Evolutionary conservation across 2,888 invertebrate species (phyloP).

Genomic region (Pammene aurita): DNA sequence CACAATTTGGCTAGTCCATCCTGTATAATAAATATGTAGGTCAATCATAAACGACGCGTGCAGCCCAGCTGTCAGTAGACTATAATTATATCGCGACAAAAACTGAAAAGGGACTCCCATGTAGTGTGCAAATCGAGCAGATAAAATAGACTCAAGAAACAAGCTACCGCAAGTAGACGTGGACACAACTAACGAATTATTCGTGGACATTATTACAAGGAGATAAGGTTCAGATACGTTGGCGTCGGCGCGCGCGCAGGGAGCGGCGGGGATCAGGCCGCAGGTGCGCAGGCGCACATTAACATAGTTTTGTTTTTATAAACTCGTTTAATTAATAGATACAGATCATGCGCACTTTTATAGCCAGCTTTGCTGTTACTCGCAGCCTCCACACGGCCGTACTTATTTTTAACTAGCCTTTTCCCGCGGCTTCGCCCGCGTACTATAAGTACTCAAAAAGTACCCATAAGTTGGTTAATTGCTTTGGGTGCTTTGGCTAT

Average conservation of each 20-base stretch:
- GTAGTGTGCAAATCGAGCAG: constrained; percentile 34
- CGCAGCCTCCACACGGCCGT: not conserved
- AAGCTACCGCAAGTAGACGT: not conserved
- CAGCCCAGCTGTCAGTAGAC: not conserved
- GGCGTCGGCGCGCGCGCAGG: not conserved
- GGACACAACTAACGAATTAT: not conserved
- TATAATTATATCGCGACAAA: constrained; percentile 4
- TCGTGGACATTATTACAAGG: not conserved
- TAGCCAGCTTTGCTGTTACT: not conserved
- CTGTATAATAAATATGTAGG: constrained; percentile 20
- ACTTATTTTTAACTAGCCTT: too few species aligned
- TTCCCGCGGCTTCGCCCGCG: too few species aligned
- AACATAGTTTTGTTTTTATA: constrained; percentile 26
- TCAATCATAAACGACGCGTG: constrained; percentile 20
- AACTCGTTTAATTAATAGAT: constrained; percentile 37
- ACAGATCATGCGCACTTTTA: constrained; percentile 29
- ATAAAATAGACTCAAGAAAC: constrained; percentile 32
- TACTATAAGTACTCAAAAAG: too few species aligned
- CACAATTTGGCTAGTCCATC: too few species aligned
- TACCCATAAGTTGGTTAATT: too few species aligned
- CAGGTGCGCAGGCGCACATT: constrained; percentile 22
- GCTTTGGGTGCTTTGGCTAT: too few species aligned
- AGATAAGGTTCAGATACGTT: not conserved
- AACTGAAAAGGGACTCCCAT: constrained; percentile 17
- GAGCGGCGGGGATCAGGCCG: constrained; percentile 10